Conservation (phyloP, 2,113 vertebrate species). For the Numida meleagris region DNA sequence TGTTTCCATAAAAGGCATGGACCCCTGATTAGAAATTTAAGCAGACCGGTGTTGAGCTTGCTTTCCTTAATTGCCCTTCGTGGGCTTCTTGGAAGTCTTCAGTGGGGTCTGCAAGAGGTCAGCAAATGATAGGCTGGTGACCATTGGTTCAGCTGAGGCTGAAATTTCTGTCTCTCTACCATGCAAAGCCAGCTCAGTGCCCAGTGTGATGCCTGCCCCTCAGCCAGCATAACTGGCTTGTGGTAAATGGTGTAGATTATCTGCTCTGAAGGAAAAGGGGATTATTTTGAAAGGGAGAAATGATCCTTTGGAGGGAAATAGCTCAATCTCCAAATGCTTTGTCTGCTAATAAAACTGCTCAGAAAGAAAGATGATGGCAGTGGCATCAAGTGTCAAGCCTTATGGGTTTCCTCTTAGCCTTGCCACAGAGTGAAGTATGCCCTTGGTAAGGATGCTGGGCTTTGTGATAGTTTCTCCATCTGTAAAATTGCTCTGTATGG, state of each 20-base stretch:
- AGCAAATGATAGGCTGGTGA: neutral
- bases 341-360: constrained; percentile 25
- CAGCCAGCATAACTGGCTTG: constrained; percentile 33
- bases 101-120: neutral
- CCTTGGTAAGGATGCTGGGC: neutral
- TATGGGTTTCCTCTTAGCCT: neutral
- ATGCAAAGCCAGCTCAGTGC: neutral
- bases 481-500: neutral
- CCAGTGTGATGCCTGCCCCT: neutral
- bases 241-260: constrained; percentile 46
- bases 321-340: constrained; percentile 29
- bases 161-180: neutral
- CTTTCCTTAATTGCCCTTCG: neutral
- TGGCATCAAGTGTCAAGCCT: constrained; percentile 7
- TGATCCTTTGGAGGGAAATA: constrained; percentile 47
- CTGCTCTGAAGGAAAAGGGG: constrained; percentile 36
- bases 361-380: neutral
- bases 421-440: neutral
- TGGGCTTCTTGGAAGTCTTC: constrained; percentile 19
- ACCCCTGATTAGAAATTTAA: neutral
- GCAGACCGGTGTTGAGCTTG: neutral
- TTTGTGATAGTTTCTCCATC: neutral
- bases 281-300: constrained; percentile 61
- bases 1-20: neutral
- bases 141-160: neutral